Evolutionary conservation across 1,140 invertebrate genomes (phyloP), one percentile per base, ranked within the genome.

Genomic region (Drepana arcuata): DNA sequence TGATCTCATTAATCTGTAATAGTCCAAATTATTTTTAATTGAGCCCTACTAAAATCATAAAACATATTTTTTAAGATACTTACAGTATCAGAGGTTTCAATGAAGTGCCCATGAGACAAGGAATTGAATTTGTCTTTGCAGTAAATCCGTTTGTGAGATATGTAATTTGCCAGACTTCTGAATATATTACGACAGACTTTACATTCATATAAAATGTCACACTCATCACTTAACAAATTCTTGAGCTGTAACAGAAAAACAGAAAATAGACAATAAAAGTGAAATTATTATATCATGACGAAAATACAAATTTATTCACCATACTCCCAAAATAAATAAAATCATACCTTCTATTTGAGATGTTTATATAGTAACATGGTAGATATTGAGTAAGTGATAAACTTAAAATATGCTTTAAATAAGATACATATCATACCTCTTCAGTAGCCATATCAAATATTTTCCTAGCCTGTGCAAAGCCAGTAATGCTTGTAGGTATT

Each of bases 131-230:
- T 84, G 33, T 85, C 80, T 46, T 70, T 85, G 61, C 93, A 95
- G 58, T 92, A 95, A 18, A 88, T 85, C 35, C 93, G 81, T 73
- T 95, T 95, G 58, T 95, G 94, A 25, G 91, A 90, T 43, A 95
- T 86, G 59, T 95, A 93, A 78, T 95, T 95, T 0, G 89, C 87
- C 39, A 95, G 78, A 59, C 91, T 92, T 55, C 94, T 86, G 72
- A 95, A 95, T 53, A 96, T 84, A 66, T 89, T 94, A n/a, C 88
- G 83, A 68, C 94, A 96, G 14, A 93, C 86, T 70, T 90, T 90
- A 70, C 94, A 96, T 72, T 96, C 94, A 63, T 93, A 91, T 50
- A 96, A 87, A 26, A 95, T 68, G 65, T 93, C 91, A 84, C 93
- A 95, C 84, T 95, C 93, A 62, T 91, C 86, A 9, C 87, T 75